Evolutionary conservation across 1,140 invertebrate species (phyloP), one percentile per base, ranked within the genome.

Genomic region (Proales similis): DNA sequence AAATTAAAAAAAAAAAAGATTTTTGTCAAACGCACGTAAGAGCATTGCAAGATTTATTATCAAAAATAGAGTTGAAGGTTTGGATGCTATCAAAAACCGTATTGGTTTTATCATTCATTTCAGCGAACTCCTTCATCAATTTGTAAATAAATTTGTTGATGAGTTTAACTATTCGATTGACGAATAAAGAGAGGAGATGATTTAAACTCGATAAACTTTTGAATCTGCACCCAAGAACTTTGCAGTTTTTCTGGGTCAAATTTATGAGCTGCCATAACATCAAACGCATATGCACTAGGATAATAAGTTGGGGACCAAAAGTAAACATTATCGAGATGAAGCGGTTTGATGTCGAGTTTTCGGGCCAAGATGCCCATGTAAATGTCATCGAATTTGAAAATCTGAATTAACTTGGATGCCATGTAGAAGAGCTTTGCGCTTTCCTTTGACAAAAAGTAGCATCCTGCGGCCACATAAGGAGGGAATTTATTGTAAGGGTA

Each of bases 311-410:
- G 51, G 6, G 36, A n/a, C 27, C 45, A 57, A 57, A 42, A 57
- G 32, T 57, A 57, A 22, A 57, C 51, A 27, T 20, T 42, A 29
- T 36, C 26, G 9, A 57, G n/a, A 57, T 57, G 26, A 5, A 46
- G n/a, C 14, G 39, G 39, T 19, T 61, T 29, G 36, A 61, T 61
- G 5, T 19, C 5, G 7, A 61, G 24, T 46, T 45, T 45, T 29
- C 47, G 19, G 3, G 57, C 57, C 12, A 61, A 61, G 11, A 61
- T 32, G 11, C 57, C 57, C 27, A 61, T 61, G 17, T 61, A 61
- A 22, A 61, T 61, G 27, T 61, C 57, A 61, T 61, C 57, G 38
- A 61, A 61, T 45, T 45, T 45, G 27, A 61, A 61, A 17, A 46
- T 29, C 38, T 45, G 5, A 12, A 61, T 30, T 24, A 45, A 14